These are phyloP conservation scores for Lithophane leautieri DNA, from an alignment of 2,888 invertebrate genomes.

Conservation along the genomic window DNA sequence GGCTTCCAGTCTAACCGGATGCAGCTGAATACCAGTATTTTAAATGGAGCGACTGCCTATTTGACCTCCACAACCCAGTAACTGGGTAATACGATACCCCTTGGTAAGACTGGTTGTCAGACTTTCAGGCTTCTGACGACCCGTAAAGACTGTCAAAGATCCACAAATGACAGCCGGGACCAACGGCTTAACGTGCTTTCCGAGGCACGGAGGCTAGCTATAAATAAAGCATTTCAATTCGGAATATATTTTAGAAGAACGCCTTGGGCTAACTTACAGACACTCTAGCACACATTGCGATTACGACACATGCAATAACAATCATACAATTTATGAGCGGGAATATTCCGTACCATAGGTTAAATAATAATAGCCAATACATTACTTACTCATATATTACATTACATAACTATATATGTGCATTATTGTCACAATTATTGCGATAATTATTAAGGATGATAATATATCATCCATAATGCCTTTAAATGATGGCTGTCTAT, in stretches of 20 bases:
- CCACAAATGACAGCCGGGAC: too few species aligned
- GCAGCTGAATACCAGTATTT: too few species aligned
- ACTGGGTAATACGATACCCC: too few species aligned
- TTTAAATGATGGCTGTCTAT: too few species aligned
- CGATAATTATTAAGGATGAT: background rate
- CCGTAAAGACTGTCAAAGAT: too few species aligned
- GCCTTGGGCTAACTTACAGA: slow-evolving; percentile 48
- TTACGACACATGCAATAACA: slow-evolving; percentile 36
- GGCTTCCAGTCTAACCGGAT: too few species aligned
- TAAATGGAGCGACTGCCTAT: too few species aligned
- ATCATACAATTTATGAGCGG: slow-evolving; percentile 24
- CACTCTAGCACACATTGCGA: slow-evolving; percentile 32
- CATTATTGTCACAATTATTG: background rate
- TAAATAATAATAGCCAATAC: slow-evolving; percentile 19
- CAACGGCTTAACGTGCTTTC: too few species aligned
- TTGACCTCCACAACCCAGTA: too few species aligned
- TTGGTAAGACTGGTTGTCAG: too few species aligned
- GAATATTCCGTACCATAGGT: slow-evolving; percentile 33
- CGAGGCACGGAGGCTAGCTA: too few species aligned
- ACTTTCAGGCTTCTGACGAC: too few species aligned
- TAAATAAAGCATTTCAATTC: slow-evolving; percentile 23
- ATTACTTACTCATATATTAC: slow-evolving; percentile 1
- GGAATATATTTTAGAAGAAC: slow-evolving; percentile 32
- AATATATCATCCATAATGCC: background rate
- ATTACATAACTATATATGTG: background rate